These are phyloP conservation scores for Synodontis membranacea DNA, from an alignment of 2,113 vertebrate species.

Conservation along the genomic window DNA sequence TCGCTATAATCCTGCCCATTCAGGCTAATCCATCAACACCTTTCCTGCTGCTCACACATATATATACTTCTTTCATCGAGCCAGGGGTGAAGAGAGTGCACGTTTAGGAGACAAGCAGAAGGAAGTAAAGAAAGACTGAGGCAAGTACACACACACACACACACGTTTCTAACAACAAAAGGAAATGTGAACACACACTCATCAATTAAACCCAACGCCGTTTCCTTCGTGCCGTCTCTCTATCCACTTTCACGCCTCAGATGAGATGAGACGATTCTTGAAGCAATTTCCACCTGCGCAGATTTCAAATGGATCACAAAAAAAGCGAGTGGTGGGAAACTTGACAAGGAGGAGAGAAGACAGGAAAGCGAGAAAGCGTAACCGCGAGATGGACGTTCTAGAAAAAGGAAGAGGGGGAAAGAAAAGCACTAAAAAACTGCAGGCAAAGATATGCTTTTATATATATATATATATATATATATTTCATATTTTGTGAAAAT, in stretches of 20 bases:
- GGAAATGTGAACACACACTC: background rate
- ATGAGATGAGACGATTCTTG: background rate
- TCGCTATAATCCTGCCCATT: background rate
- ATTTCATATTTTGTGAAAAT: too few relatives aligned
- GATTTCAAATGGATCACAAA: background rate
- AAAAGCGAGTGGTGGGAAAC: background rate
- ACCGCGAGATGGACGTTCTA: too few relatives aligned
- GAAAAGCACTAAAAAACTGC: background rate
- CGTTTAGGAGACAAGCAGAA: background rate
- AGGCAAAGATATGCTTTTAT: too few relatives aligned
- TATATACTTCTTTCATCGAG: background rate
- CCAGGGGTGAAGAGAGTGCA: background rate
- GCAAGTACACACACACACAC: background rate
- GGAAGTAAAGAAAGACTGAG: background rate
- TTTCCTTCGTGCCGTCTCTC: background rate
- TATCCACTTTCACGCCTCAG: background rate
- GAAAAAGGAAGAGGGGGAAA: background rate
- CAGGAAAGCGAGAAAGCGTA: background rate
- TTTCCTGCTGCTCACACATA: background rate
- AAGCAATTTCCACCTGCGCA: background rate
- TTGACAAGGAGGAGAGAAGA: background rate
- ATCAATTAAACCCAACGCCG: background rate
- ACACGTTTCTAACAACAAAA: background rate
- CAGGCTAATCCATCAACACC: conserved; percentile 14
- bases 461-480: too few relatives aligned